Percentiles rank a stretch among this genome's conserved stretches.
phyloP scores from a whole-genome alignment of 2,113 vertebrate genomes.

The Halichoerus grypus region DNA sequence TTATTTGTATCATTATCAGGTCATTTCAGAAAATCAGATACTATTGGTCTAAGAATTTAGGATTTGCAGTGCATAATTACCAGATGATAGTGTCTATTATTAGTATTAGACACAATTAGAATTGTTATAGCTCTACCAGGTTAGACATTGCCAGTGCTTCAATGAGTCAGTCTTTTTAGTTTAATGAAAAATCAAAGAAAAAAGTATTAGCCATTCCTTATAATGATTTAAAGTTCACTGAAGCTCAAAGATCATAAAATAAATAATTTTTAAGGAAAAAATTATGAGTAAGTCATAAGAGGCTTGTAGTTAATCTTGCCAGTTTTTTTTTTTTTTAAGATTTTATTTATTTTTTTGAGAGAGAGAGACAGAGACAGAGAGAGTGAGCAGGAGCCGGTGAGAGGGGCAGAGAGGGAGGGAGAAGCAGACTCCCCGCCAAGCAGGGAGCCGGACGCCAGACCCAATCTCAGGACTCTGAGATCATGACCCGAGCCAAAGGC shows the following conservation, averaged over 20 bases:
- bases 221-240: not conserved
- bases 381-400: not conserved
- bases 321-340: not conserved
- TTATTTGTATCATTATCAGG: not conserved
- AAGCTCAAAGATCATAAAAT: conserved; percentile 38
- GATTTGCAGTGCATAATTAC: not conserved
- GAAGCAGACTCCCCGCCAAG: too few relatives aligned
- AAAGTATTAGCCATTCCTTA: not conserved
- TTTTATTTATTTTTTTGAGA: not conserved
- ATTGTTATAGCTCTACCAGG: not conserved
- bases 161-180: not conserved
- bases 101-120: not conserved
- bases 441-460: not conserved
- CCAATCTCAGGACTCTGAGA: not conserved
- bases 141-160: not conserved
- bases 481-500: not conserved
- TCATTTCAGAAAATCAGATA: conserved; percentile 17
- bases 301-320: not conserved
- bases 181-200: not conserved
- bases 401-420: not conserved
- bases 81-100: not conserved
- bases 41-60: not conserved
- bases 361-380: not conserved
- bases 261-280: conserved; percentile 30
- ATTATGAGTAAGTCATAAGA: conserved; percentile 8